Conservation (phyloP, 2,888 invertebrate species). For the Catocala sponsa region DNA sequence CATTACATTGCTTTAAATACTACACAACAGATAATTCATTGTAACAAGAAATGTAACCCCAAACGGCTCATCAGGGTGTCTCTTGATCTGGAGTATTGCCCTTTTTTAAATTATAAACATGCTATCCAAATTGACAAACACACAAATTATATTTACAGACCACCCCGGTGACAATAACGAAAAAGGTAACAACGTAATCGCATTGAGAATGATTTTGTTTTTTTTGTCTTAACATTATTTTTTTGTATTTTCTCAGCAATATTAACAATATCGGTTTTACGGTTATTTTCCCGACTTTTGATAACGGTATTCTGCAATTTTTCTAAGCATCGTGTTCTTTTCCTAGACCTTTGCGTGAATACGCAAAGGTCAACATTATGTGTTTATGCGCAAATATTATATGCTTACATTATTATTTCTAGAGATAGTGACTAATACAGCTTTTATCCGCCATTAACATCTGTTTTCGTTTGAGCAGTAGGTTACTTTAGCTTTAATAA, state of each 20-base stretch:
- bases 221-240: constrained; percentile 34
- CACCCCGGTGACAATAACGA: constrained; percentile 75
- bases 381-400: background rate
- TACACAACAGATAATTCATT: background rate
- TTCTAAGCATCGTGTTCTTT: constrained; percentile 9
- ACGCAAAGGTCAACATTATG: background rate
- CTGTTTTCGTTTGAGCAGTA: background rate
- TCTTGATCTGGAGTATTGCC: background rate
- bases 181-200: constrained; percentile 74
- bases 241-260: constrained; percentile 36
- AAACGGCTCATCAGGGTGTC: constrained; percentile 14
- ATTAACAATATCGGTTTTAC: constrained; percentile 16
- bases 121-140: constrained; percentile 17
- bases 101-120: background rate
- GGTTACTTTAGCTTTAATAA: constrained; percentile 13
- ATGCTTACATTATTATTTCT: constrained; percentile 8
- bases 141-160: constrained; percentile 71
- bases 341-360: background rate
- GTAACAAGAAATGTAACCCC: background rate
- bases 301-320: background rate
- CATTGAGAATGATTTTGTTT: constrained; percentile 53
- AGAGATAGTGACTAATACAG: constrained; percentile 18
- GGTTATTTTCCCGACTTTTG: background rate
- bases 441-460: constrained; percentile 5
- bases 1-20: background rate